phyloP scores from a whole-genome alignment of 2,113 vertebrate genomes.

The Otis tarda region DNA sequence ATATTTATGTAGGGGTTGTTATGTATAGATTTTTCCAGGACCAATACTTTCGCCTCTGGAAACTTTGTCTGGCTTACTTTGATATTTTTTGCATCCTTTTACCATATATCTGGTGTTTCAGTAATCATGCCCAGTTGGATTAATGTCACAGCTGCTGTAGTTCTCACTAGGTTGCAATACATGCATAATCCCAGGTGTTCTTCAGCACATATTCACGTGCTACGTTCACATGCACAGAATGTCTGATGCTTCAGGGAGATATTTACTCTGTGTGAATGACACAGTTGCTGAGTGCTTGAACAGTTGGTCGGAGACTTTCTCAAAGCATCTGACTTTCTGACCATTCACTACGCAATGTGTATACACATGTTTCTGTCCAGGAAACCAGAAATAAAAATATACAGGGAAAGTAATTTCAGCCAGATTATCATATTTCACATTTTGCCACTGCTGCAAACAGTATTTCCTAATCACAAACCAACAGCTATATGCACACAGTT shows the following conservation, averaged over 20 bases:
- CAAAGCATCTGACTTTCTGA: neutral
- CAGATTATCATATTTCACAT: neutral
- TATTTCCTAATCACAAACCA: neutral
- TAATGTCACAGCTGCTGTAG: neutral
- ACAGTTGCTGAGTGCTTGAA: slow-evolving; percentile 4
- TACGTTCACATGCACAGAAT: neutral
- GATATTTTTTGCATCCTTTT: neutral
- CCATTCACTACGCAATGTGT: neutral
- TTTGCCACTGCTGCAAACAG: neutral
- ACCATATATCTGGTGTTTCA: neutral
- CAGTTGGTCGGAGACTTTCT: neutral
- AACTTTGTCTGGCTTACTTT: neutral
- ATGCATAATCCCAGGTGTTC: neutral
- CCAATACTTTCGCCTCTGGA: neutral
- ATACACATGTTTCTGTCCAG: neutral
- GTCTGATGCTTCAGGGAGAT: slow-evolving; percentile 37
- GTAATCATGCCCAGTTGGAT: neutral
- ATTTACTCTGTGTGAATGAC: neutral
- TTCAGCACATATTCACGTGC: neutral
- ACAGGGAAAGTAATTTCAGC: neutral
- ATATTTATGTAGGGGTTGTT: neutral
- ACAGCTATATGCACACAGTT: neutral
- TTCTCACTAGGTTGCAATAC: neutral
- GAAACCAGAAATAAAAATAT: slow-evolving; percentile 10
- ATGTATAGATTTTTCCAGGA: neutral